These are phyloP conservation scores for Melanocharis versteri DNA, from an alignment of 2,113 vertebrate species.

Conservation along the genomic window DNA sequence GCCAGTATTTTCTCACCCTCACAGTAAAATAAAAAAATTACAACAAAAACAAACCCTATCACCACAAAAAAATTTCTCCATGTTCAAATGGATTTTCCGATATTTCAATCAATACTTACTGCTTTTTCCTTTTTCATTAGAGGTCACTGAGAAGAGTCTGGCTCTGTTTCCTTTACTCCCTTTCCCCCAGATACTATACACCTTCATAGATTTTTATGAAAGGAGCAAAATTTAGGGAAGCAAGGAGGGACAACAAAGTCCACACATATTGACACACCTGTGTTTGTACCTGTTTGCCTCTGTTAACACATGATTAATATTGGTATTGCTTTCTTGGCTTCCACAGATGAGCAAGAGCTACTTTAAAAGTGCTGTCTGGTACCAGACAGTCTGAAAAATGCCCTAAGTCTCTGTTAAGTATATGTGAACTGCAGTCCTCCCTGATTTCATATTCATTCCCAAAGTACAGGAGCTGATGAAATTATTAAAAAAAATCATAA, in stretches of 20 bases:
- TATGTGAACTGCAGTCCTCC: not conserved
- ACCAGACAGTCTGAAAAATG: constrained; percentile 44
- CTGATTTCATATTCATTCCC: not conserved
- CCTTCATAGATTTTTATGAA: not conserved
- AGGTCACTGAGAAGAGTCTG: not conserved
- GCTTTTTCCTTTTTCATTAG: not conserved
- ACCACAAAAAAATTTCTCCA: not conserved
- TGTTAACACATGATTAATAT: not conserved
- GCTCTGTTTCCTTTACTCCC: not conserved
- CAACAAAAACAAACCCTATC: not conserved
- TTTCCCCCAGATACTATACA: not conserved
- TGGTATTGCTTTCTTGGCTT: not conserved
- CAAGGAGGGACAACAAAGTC: not conserved
- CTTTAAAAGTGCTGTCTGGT: not conserved
- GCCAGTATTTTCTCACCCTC: not conserved
- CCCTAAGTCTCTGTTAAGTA: not conserved
- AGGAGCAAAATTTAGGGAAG: not conserved
- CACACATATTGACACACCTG: not conserved
- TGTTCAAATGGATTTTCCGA: not conserved
- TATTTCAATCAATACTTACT: not conserved
- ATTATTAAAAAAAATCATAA: not conserved
- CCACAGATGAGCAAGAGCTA: not conserved
- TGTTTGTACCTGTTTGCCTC: not conserved
- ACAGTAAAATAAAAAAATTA: not conserved
- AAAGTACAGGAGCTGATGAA: not conserved